These are phyloP conservation scores for Cheilosia urbana DNA, from an alignment of 2,888 invertebrate species.

Conservation along the genomic window DNA sequence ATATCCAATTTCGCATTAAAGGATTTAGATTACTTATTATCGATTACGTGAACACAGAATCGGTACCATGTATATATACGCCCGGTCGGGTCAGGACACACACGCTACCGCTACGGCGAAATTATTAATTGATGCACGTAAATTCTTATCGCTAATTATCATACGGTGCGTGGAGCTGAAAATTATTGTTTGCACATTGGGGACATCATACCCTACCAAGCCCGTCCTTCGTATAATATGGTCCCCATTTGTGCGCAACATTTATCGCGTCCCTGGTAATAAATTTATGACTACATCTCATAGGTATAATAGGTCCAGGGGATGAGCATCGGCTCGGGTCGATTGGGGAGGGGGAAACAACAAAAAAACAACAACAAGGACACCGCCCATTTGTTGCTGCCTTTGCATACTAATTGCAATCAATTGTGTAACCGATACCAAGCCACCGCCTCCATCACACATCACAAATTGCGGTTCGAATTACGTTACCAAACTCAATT, in stretches of 20 bases:
- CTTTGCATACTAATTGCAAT: constrained; percentile 65
- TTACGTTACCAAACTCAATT: constrained; percentile 60
- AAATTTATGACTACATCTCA: constrained; percentile 49
- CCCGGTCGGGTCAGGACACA: not conserved
- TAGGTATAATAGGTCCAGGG: constrained; percentile 30
- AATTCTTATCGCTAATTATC: constrained; percentile 65
- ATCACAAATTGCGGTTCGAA: constrained; percentile 54
- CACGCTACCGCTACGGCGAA: constrained; percentile 13
- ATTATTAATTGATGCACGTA: constrained; percentile 59
- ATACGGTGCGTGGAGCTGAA: constrained; percentile 46
- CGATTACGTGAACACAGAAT: constrained; percentile 22
- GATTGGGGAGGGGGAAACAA: no score
- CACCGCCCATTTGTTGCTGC: constrained; percentile 43
- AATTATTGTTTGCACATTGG: constrained; percentile 49
- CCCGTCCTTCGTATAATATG: not conserved
- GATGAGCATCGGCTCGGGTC: no score
- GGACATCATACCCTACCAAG: not conserved
- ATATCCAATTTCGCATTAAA: constrained; percentile 55
- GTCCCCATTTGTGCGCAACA: not conserved
- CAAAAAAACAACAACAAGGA: not conserved
- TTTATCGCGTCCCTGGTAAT: constrained; percentile 33
- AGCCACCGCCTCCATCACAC: constrained; percentile 14
- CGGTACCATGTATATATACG: not conserved
- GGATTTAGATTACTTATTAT: constrained; percentile 49
- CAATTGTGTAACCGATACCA: constrained; percentile 46